A percentile compares a stretch with the other conserved stretches of the same genome.
These are phyloP conservation scores for Chaetodon trifascialis DNA, from an alignment of 2,113 vertebrate genomes.

Conservation along the genomic window DNA sequence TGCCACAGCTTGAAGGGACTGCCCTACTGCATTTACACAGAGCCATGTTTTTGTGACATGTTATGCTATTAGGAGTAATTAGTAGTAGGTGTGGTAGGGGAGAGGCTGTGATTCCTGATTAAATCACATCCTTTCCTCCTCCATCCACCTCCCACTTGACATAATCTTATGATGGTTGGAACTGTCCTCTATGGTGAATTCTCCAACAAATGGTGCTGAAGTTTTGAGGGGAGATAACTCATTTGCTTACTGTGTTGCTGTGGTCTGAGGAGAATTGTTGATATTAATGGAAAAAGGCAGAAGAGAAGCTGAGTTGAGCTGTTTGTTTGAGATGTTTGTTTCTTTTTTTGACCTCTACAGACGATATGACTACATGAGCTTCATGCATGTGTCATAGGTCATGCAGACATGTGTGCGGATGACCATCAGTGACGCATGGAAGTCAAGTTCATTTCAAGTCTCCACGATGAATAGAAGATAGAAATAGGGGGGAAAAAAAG, in stretches of 20 bases:
- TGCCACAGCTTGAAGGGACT: background rate
- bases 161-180: background rate
- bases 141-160: background rate
- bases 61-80: background rate
- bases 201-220: background rate
- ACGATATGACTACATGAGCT: background rate
- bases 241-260: background rate
- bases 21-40: background rate
- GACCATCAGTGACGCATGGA: background rate
- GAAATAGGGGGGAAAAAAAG: background rate
- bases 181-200: background rate
- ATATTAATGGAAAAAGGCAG: background rate
- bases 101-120: background rate
- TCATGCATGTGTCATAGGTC: background rate
- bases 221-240: background rate
- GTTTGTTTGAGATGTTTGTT: no score
- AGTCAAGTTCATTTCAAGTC: background rate
- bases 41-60: background rate
- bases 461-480: background rate
- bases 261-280: background rate
- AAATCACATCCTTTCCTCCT: background rate
- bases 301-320: background rate
- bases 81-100: background rate
- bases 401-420: background rate
- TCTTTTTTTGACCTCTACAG: no score